Evolutionary conservation across 92 coral and sea anemone species (phyloP).

Genomic region (Desmophyllum pertusum): DNA sequence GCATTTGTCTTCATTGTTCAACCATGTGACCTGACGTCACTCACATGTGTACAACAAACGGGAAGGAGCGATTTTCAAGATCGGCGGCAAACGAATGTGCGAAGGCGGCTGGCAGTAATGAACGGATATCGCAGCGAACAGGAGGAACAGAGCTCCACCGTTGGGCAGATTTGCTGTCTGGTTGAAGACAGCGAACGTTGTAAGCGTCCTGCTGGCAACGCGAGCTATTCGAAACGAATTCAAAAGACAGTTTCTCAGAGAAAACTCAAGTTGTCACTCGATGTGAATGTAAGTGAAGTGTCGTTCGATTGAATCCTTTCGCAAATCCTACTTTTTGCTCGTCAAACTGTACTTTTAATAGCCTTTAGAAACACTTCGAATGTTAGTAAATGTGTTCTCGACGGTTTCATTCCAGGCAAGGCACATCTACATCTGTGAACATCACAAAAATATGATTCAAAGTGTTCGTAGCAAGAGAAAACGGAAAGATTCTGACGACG

Average conservation of each 20-base stretch:
- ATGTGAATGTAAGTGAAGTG: slow-evolving; percentile 77
- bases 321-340: slow-evolving; percentile 12
- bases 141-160: slow-evolving; percentile 89
- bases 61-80: slow-evolving; percentile 98
- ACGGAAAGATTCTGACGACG: slow-evolving; percentile 98
- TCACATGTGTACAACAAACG: slow-evolving; percentile 92
- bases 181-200: slow-evolving; percentile 96
- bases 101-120: slow-evolving; percentile 55
- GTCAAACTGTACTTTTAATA: neutral
- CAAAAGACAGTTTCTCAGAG: slow-evolving; percentile 99
- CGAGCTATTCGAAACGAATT: slow-evolving; percentile 97
- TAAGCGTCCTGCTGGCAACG: slow-evolving; percentile 94
- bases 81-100: slow-evolving; percentile 46
- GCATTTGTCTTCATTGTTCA: slow-evolving; percentile 1
- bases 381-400: neutral
- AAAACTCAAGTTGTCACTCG: slow-evolving; percentile 95
- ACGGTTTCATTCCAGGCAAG: slow-evolving; percentile 76
- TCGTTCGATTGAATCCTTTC: slow-evolving; percentile 18
- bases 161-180: slow-evolving; percentile 96
- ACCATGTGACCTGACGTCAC: slow-evolving; percentile 86
- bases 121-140: slow-evolving; percentile 99
- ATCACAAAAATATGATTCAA: slow-evolving; percentile 98
- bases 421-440: slow-evolving; percentile 95
- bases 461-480: slow-evolving; percentile 98
- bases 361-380: neutral